Evolutionary conservation across 2,888 invertebrate species (phyloP).

Genomic region (Acheta domesticus): DNA sequence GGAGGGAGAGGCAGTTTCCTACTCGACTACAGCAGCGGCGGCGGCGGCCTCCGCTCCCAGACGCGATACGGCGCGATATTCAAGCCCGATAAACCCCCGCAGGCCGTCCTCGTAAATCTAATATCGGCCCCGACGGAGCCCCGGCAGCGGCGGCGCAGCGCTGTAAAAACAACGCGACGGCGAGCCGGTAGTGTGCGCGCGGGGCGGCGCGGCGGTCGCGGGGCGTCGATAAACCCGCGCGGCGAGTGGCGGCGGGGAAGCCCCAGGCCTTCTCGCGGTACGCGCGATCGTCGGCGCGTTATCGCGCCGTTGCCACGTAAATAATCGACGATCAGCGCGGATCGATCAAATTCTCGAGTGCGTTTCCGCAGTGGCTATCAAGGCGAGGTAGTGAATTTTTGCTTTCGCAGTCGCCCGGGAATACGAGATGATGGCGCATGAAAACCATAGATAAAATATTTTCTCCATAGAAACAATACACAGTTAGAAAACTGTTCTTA

Average conservation of each 20-base stretch:
- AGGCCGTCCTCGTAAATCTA: background rate
- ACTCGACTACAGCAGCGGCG: too few species aligned
- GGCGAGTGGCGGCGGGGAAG: background rate
- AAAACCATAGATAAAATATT: too few species aligned
- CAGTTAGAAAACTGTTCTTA: too few species aligned
- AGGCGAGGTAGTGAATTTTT: too few species aligned
- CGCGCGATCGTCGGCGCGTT: background rate
- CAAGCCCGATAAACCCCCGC: constrained; percentile 18
- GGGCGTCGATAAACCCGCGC: background rate
- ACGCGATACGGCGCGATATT: constrained; percentile 2
- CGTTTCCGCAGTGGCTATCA: too few species aligned
- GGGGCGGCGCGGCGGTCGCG: background rate
- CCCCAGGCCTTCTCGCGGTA: background rate
- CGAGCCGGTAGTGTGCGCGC: background rate
- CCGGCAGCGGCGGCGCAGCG: background rate
- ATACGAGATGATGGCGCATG: too few species aligned
- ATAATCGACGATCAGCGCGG: background rate
- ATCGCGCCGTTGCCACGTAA: background rate
- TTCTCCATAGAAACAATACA: too few species aligned
- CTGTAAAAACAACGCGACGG: constrained; percentile 6
- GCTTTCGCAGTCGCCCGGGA: too few species aligned
- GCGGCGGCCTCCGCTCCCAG: background rate
- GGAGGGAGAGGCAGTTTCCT: too few species aligned
- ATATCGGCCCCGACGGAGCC: constrained; percentile 3
- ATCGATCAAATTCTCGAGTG: too few species aligned